phyloP scores from a whole-genome alignment of 1,140 invertebrate genomes.

The Scaptomyza montana region DNA sequence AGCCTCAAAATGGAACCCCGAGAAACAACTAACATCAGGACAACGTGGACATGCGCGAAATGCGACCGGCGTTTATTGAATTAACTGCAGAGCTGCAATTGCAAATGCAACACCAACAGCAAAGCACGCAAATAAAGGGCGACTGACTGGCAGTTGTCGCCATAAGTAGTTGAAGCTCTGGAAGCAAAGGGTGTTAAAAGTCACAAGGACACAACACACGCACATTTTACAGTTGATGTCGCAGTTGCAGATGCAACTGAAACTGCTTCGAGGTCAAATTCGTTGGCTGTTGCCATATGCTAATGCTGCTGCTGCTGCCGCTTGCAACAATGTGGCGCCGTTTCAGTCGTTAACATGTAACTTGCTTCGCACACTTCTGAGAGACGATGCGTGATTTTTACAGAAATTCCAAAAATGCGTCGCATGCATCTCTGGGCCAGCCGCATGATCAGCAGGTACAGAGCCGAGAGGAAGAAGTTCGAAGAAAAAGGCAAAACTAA shows the following conservation, averaged over 20 bases:
- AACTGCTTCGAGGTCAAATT: conserved; percentile 37
- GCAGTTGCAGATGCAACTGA: conserved; percentile 25
- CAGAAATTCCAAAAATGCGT: conserved; percentile 39
- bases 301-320: conserved; percentile 2
- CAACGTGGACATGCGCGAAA: conserved; percentile 62
- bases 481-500: neutral
- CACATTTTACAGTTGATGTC: conserved; percentile 24
- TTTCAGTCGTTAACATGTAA: conserved; percentile 55
- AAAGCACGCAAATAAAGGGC: conserved; percentile 14
- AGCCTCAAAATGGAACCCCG: no score
- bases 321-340: conserved; percentile 70
- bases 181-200: conserved; percentile 67
- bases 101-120: conserved; percentile 38
- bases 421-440: neutral
- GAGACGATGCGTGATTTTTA: conserved; percentile 70
- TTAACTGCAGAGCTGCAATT: conserved; percentile 37
- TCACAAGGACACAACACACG: conserved; percentile 72
- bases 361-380: conserved; percentile 45
- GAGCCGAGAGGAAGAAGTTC: neutral
- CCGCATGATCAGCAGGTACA: conserved; percentile 25
- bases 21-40: neutral
- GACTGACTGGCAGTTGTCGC: conserved; percentile 27
- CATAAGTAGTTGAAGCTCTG: conserved; percentile 37
- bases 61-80: conserved; percentile 70
- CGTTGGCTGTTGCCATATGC: conserved; percentile 43